phyloP scores from a whole-genome alignment of 2,113 vertebrate genomes.

The Jaculus jaculus region DNA sequence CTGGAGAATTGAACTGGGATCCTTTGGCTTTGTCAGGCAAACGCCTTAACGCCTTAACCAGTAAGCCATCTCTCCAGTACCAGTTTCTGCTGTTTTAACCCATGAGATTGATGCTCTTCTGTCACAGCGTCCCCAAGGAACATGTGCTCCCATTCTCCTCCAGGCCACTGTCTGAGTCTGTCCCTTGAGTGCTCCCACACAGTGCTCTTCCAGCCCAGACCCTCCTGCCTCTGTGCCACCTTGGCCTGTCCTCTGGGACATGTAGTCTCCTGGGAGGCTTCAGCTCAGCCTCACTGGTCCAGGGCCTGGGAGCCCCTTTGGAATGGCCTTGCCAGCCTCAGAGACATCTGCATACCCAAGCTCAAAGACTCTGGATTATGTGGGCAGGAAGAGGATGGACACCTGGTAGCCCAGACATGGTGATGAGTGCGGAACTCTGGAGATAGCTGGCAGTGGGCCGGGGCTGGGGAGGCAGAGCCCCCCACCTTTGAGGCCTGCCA shows the following conservation, averaged over 20 bases:
- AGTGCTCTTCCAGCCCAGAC: not conserved
- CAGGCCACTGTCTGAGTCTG: not conserved
- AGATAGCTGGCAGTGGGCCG: rapidly evolving
- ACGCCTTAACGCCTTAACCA: too few relatives aligned
- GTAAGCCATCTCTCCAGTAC: too few relatives aligned
- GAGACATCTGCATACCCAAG: not conserved
- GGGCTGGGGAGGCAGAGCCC: too few relatives aligned
- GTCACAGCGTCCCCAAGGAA: rapidly evolving
- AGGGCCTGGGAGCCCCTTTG: rapidly evolving
- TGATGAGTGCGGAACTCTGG: not conserved
- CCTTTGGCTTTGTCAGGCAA: too few relatives aligned
- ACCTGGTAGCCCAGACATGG: too few relatives aligned
- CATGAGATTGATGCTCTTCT: rapidly evolving
- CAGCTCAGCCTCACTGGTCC: rapidly evolving
- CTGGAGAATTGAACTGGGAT: too few relatives aligned
- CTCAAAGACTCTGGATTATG: rapidly evolving
- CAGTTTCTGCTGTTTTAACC: rapidly evolving
- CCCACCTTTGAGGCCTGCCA: too few relatives aligned
- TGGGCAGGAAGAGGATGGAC: too few relatives aligned
- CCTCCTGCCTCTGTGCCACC: rapidly evolving
- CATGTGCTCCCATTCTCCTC: rapidly evolving
- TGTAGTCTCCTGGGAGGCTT: not conserved
- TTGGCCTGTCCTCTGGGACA: rapidly evolving
- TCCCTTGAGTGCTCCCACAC: rapidly evolving
- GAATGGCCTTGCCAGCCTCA: not conserved